These are phyloP conservation scores for Euzophera pinguis DNA, from an alignment of 2,888 invertebrate species.

Conservation along the genomic window DNA sequence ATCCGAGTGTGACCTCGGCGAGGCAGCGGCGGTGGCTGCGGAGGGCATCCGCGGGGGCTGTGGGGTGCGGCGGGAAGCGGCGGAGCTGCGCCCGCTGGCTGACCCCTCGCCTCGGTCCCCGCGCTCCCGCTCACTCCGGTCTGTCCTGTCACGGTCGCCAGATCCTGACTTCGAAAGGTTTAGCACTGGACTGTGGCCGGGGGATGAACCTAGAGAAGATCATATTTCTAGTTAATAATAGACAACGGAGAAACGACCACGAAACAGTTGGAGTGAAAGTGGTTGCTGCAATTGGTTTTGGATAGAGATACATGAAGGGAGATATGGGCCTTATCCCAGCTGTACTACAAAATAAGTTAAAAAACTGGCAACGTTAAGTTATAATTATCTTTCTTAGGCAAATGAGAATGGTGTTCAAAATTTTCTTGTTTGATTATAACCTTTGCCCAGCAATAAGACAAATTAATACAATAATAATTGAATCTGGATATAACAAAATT, in stretches of 20 bases:
- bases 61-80: conserved; percentile 81
- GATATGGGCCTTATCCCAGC: too few relatives aligned
- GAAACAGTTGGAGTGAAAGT: too few relatives aligned
- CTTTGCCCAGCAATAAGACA: too few relatives aligned
- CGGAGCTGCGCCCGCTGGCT: conserved; percentile 78
- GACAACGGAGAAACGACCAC: neutral
- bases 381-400: too few relatives aligned
- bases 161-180: conserved; percentile 94
- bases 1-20: conserved; percentile 88
- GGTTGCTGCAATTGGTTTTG: too few relatives aligned
- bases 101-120: conserved; percentile 70
- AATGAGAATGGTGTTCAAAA: too few relatives aligned
- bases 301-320: too few relatives aligned
- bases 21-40: conserved; percentile 80
- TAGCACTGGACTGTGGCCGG: conserved; percentile 94
- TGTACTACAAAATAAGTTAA: too few relatives aligned
- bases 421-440: too few relatives aligned
- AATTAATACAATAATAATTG: too few relatives aligned
- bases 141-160: conserved; percentile 84
- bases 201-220: conserved; percentile 84
- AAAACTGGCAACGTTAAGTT: too few relatives aligned
- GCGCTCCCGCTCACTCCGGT: conserved; percentile 80
- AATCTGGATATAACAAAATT: too few relatives aligned
- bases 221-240: neutral
- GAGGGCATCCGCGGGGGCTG: conserved; percentile 76